A percentile compares a stretch with the other conserved stretches of the same genome.
These are phyloP conservation scores for Vanacampus margaritifer DNA, from an alignment of 2,113 vertebrate species.

Conservation along the genomic window DNA sequence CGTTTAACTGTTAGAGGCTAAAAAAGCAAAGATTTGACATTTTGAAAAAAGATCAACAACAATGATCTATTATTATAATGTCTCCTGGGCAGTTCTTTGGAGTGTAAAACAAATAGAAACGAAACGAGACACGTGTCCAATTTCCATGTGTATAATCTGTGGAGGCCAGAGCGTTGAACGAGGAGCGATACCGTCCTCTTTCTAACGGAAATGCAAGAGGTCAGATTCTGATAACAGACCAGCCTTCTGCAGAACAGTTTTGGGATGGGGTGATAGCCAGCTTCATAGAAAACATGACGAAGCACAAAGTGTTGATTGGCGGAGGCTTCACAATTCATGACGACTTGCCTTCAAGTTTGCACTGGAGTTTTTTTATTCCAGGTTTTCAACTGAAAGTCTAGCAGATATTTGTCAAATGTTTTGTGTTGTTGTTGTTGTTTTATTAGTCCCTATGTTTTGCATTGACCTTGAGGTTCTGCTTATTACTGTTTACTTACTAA, in stretches of 20 bases:
- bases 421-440: background rate
- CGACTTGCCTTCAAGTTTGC: background rate
- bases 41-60: background rate
- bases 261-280: conserved; percentile 24
- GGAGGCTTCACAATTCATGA: background rate
- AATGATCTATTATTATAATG: background rate
- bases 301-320: background rate
- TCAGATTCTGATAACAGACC: conserved; percentile 54
- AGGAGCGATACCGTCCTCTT: conserved; percentile 40
- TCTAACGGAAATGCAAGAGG: conserved; percentile 52
- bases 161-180: conserved; percentile 18
- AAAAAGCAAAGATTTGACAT: background rate
- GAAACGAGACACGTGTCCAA: background rate
- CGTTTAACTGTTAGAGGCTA: no score
- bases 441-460: background rate
- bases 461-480: no score
- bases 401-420: background rate
- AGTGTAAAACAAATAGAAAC: background rate
- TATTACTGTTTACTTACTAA: no score
- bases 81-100: background rate
- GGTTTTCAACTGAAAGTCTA: background rate
- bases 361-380: background rate
- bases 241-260: conserved; percentile 1
- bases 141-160: conserved; percentile 44
- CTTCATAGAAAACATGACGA: conserved; percentile 29